Conservation (phyloP, 2,113 vertebrate genomes). For the Dermatemys mawii region DNA sequence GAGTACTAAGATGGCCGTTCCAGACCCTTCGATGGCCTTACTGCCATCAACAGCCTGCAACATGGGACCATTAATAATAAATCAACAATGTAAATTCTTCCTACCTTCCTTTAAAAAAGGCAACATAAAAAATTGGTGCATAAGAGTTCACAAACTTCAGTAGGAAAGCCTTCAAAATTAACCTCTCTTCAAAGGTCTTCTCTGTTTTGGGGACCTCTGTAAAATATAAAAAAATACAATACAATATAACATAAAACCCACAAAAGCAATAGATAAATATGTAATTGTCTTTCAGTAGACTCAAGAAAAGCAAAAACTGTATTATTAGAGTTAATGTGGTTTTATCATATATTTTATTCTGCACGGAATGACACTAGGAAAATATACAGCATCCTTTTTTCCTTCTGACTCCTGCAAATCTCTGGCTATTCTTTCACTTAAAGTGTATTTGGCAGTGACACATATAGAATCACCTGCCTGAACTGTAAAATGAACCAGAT, state of each 20-base stretch:
- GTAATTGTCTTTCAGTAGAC: neutral
- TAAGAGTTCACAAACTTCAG: slow-evolving; percentile 98
- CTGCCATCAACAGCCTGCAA: neutral
- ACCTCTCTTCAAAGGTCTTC: slow-evolving; percentile 91
- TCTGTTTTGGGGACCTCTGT: slow-evolving; percentile 96
- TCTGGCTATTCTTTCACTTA: neutral
- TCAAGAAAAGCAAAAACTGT: neutral
- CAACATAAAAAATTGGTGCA: slow-evolving; percentile 97
- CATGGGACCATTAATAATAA: neutral
- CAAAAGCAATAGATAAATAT: neutral
- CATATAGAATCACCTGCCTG: neutral
- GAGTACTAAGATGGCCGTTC: neutral
- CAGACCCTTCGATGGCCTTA: neutral
- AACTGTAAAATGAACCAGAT: neutral
- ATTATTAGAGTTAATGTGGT: neutral
- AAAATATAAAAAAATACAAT: slow-evolving; percentile 23
- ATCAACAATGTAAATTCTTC: slow-evolving; percentile 13
- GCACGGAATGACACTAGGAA: neutral
- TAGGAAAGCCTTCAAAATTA: slow-evolving; percentile 96
- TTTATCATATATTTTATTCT: neutral
- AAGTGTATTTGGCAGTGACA: neutral
- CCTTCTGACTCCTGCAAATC: neutral
- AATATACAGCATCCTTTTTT: neutral
- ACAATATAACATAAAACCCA: accelerated
- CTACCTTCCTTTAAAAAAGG: slow-evolving; percentile 98